A percentile compares a stretch with the other conserved stretches of the same genome.
These are phyloP conservation scores for Idaea straminata DNA, from an alignment of 2,888 invertebrate genomes.

Conservation along the genomic window DNA sequence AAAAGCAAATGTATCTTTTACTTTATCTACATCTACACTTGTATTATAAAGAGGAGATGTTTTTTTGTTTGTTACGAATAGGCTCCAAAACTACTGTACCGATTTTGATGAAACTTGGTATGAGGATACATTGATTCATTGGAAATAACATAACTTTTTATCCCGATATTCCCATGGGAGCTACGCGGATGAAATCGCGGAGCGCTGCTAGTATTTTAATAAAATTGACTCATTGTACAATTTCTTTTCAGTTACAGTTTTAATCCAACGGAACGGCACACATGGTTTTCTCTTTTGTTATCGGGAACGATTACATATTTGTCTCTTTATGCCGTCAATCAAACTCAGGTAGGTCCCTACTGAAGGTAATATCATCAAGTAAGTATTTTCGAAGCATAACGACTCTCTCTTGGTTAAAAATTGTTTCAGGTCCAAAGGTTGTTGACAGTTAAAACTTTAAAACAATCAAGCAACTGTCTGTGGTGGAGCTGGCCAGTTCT, in stretches of 20 bases:
- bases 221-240: background rate
- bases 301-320: constrained; percentile 90
- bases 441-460: constrained; percentile 84
- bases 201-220: background rate
- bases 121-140: too few species aligned
- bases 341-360: constrained; percentile 80
- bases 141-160: too few species aligned
- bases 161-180: too few species aligned
- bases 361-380: background rate
- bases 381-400: too few species aligned
- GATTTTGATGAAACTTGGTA: too few species aligned
- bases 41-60: background rate
- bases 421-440: constrained; percentile 82
- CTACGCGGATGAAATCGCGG: too few species aligned
- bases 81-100: too few species aligned
- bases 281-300: constrained; percentile 88
- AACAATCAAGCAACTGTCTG: constrained; percentile 84
- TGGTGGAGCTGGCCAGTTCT: constrained; percentile 92
- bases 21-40: too few species aligned
- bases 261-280: constrained; percentile 90
- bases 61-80: background rate
- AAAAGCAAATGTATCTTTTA: background rate
- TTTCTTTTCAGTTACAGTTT: constrained; percentile 81
- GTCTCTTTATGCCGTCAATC: constrained; percentile 92
- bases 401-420: background rate